These are phyloP conservation scores for Acleris literana DNA, from an alignment of 2,888 invertebrate species.

Conservation along the genomic window DNA sequence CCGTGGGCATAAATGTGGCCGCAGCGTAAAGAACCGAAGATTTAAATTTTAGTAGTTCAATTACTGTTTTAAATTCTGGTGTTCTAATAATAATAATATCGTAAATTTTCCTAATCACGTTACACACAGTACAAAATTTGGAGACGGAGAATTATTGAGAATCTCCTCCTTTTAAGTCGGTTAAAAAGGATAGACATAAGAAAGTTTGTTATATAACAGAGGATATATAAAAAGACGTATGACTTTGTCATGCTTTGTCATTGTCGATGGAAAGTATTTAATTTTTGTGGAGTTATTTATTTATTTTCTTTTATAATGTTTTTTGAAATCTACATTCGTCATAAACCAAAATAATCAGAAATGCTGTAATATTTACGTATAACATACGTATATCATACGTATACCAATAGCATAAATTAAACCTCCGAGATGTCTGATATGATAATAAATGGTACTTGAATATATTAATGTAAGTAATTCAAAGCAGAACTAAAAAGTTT, in stretches of 20 bases:
- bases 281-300: background rate
- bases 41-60: too few relatives aligned
- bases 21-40: too few relatives aligned
- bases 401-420: slow-evolving; percentile 10
- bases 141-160: too few relatives aligned
- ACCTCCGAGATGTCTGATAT: slow-evolving; percentile 69
- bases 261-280: background rate
- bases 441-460: slow-evolving; percentile 68
- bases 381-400: too few relatives aligned
- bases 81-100: too few relatives aligned
- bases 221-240: background rate
- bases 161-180: too few relatives aligned
- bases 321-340: background rate
- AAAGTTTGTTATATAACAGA: background rate
- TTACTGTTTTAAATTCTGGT: too few relatives aligned
- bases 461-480: background rate
- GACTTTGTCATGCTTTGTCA: background rate
- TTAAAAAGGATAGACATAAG: background rate
- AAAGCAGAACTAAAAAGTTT: background rate
- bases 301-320: background rate
- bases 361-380: background rate
- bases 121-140: too few relatives aligned
- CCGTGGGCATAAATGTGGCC: too few relatives aligned
- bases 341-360: background rate
- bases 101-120: too few relatives aligned